Conservation (phyloP, 2,113 vertebrate genomes). For the Muntiacus reevesi region DNA sequence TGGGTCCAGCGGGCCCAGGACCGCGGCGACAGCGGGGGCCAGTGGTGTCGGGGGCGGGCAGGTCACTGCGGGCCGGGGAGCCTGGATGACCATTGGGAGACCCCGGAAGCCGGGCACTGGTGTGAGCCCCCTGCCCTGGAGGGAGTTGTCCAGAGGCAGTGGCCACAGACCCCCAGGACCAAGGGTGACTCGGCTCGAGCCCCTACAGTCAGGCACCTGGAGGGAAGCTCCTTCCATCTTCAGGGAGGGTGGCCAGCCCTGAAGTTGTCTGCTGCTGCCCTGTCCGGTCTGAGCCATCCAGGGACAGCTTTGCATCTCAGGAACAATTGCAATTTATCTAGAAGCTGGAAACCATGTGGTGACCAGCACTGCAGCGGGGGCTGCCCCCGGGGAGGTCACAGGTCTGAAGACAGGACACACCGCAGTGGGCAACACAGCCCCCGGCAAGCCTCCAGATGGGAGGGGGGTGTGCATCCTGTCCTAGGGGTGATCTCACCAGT, state of each 20-base stretch:
- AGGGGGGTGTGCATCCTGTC: not conserved
- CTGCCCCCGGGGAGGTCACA: not conserved
- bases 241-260: not conserved
- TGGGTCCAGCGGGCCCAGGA: not conserved
- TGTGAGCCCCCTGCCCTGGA: not conserved
- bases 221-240: not conserved
- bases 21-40: not conserved
- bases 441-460: not conserved
- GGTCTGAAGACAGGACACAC: not conserved
- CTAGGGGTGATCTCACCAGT: not conserved
- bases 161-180: not conserved
- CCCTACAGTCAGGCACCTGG: not conserved
- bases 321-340: not conserved
- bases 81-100: not conserved
- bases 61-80: not conserved
- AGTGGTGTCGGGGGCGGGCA: not conserved
- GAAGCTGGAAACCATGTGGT: not conserved
- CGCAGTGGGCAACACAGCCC: not conserved
- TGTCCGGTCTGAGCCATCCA: not conserved
- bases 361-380: not conserved
- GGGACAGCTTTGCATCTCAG: not conserved
- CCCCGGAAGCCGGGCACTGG: not conserved
- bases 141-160: not conserved
- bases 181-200: not conserved
- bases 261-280: not conserved